Percentiles rank a stretch among this genome's conserved stretches.
phyloP scores from a whole-genome alignment of 2,888 invertebrate genomes.

The Poecilobothrus nobilitatus region DNA sequence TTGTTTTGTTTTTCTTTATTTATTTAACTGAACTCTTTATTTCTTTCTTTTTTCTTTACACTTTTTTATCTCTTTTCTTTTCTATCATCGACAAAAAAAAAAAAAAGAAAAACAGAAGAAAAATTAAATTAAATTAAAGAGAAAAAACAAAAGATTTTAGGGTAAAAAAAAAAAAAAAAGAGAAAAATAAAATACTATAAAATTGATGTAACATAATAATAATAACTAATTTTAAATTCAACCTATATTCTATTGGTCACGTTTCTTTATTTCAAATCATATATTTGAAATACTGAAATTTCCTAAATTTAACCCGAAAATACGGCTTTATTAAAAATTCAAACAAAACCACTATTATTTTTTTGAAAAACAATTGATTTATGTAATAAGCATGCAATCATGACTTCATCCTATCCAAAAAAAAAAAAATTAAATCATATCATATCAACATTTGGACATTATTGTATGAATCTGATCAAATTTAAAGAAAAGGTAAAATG shows the following conservation, averaged over 20 bases:
- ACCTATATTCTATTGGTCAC: neutral
- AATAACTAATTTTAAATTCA: neutral
- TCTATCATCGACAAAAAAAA: too few species aligned
- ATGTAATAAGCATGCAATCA: conserved; percentile 1
- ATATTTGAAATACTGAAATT: neutral
- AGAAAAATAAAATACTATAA: neutral
- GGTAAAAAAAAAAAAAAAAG: neutral
- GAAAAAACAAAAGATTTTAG: neutral
- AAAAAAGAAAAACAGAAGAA: too few species aligned
- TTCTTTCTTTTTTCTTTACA: too few species aligned
- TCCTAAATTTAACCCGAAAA: neutral
- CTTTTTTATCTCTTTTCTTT: too few species aligned
- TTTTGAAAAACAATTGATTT: neutral
- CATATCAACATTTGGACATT: too few species aligned
- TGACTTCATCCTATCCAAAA: neutral
- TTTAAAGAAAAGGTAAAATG: neutral
- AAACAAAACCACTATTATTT: neutral
- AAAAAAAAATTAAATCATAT: too few species aligned
- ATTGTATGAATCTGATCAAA: too few species aligned
- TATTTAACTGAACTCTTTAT: too few species aligned
- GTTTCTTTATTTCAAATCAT: neutral
- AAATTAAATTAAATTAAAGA: too few species aligned
- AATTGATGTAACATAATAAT: too few species aligned
- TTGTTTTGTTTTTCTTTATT: too few species aligned
- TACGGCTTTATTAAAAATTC: neutral